Conservation (phyloP, 2,888 invertebrate genomes). For the Elysia crispata region DNA sequence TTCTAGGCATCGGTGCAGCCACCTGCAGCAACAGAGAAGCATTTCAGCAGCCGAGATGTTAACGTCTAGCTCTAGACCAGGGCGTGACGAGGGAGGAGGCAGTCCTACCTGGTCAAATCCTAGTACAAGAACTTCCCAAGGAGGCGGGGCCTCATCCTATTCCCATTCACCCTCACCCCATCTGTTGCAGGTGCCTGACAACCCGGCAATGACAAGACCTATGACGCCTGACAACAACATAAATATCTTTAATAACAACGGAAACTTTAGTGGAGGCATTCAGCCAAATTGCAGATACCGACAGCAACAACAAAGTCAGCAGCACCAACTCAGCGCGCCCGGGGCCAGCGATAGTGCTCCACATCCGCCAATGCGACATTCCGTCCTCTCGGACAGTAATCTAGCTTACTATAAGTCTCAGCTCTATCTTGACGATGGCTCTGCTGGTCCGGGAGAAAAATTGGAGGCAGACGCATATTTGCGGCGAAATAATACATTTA, state of each 20-base stretch:
- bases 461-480: not conserved
- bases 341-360: not conserved
- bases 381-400: slow-evolving; percentile 43
- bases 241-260: not conserved
- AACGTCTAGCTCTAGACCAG: no score
- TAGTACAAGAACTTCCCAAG: slow-evolving; percentile 39
- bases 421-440: not conserved
- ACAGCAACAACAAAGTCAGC: no score
- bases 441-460: no score
- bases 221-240: slow-evolving; percentile 20
- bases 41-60: slow-evolving; percentile 30
- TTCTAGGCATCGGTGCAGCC: no score
- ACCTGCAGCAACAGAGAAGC: slow-evolving; percentile 14
- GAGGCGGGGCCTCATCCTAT: not conserved
- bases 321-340: no score
- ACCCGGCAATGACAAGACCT: not conserved
- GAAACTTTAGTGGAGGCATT: not conserved
- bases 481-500: slow-evolving; percentile 36
- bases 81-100: no score
- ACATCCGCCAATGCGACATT: slow-evolving; percentile 32
- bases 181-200: slow-evolving; percentile 41
- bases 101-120: slow-evolving; percentile 26
- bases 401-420: slow-evolving; percentile 27
- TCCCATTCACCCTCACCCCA: slow-evolving; percentile 33
- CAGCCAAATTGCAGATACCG: no score